phyloP scores from a whole-genome alignment of 2,113 vertebrate species.

The Phrynosoma blainvillii region DNA sequence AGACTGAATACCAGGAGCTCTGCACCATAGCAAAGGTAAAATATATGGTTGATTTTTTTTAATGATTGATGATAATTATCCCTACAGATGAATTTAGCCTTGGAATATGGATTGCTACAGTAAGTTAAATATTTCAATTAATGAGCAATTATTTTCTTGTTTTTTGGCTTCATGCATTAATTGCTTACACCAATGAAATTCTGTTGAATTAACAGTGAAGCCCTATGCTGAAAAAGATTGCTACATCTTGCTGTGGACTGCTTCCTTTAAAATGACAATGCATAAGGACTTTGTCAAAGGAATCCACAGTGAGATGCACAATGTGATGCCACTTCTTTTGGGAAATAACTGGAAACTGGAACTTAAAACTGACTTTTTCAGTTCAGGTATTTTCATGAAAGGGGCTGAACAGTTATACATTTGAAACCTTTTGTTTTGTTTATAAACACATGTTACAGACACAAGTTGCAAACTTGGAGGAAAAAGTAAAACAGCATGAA shows the following conservation, averaged over 20 bases:
- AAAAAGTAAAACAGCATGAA: slow-evolving; percentile 91
- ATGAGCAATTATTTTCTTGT: not conserved
- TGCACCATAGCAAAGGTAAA: slow-evolving; percentile 83
- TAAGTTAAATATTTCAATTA: not conserved
- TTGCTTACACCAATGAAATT: not conserved
- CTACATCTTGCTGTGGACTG: not conserved
- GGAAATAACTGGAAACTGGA: not conserved
- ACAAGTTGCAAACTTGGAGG: slow-evolving; percentile 81
- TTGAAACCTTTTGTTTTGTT: not conserved
- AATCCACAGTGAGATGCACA: not conserved
- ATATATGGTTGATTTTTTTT: not conserved
- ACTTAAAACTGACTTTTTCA: not conserved
- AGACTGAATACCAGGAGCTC: slow-evolving; percentile 84
- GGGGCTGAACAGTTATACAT: not conserved
- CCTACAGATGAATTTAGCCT: not conserved
- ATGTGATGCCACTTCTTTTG: not conserved
- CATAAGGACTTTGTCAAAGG: not conserved
- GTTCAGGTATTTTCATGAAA: not conserved
- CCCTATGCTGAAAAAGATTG: not conserved
- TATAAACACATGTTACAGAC: slow-evolving; percentile 69
- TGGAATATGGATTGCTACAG: not conserved
- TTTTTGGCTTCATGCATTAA: not conserved
- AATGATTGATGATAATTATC: not conserved
- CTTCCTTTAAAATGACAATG: not conserved
- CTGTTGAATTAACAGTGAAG: not conserved